These are phyloP conservation scores for Neosilurus hyrtlii DNA, from an alignment of 2,797 vertebrate species.

Conservation along the genomic window DNA sequence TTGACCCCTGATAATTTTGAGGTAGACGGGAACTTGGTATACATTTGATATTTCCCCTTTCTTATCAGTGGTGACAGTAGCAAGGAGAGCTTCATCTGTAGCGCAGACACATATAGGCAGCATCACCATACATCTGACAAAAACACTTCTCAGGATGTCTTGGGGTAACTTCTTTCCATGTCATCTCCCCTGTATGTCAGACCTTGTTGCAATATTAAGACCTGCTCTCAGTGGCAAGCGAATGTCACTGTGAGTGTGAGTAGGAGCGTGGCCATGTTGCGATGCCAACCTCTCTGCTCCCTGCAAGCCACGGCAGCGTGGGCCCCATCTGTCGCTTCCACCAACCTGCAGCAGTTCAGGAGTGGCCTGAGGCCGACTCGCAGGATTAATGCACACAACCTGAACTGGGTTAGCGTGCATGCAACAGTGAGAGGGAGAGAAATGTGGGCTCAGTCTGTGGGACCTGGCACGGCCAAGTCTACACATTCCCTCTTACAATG, in stretches of 20 bases:
- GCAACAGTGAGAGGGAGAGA: slow-evolving; percentile 62
- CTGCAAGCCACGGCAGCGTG: slow-evolving; percentile 73
- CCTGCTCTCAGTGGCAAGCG: slow-evolving; percentile 36
- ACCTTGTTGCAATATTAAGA: slow-evolving; percentile 44
- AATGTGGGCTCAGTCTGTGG: slow-evolving; percentile 71
- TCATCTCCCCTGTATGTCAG: slow-evolving; percentile 15
- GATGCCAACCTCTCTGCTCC: slow-evolving; percentile 77
- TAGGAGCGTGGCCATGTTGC: slow-evolving; percentile 63
- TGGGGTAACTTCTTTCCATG: not conserved
- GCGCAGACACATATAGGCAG: not conserved
- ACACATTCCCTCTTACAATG: slow-evolving; percentile 55
- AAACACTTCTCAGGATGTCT: not conserved
- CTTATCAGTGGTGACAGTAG: too few species aligned
- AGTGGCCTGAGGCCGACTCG: slow-evolving; percentile 57
- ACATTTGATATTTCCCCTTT: too few species aligned
- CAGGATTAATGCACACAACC: slow-evolving; percentile 60
- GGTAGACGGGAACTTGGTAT: not conserved
- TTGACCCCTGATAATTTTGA: not conserved
- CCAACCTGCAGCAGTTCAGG: slow-evolving; percentile 59
- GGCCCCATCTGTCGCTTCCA: slow-evolving; percentile 61
- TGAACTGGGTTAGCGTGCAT: slow-evolving; percentile 62
- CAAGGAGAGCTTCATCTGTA: not conserved
- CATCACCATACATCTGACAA: not conserved
- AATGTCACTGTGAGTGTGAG: slow-evolving; percentile 49
- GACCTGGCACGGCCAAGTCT: slow-evolving; percentile 68